These are phyloP conservation scores for Melanophora roralis DNA, from an alignment of 2,888 invertebrate genomes.

Conservation along the genomic window DNA sequence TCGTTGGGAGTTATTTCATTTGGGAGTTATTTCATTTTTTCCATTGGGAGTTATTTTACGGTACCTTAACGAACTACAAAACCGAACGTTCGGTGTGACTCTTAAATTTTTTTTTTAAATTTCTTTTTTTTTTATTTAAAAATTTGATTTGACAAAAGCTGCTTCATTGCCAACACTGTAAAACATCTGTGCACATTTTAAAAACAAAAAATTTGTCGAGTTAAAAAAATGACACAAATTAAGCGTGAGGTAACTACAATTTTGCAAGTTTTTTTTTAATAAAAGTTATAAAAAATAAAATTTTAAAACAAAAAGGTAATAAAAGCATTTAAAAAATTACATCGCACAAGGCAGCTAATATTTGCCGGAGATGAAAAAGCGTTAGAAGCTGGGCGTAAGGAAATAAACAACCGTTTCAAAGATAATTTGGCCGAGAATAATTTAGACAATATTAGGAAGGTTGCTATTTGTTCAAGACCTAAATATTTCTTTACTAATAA, in stretches of 20 bases:
- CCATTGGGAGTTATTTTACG: too few species aligned
- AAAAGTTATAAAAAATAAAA: conserved; percentile 12
- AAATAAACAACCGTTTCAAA: conserved; percentile 86
- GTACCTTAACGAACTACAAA: too few species aligned
- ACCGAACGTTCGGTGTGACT: too few species aligned
- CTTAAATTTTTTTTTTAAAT: too few species aligned
- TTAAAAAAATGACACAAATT: conserved; percentile 68
- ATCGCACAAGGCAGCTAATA: conserved; percentile 82
- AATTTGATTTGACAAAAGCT: too few species aligned
- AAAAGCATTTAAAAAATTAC: conserved; percentile 84
- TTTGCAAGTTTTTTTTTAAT: too few species aligned
- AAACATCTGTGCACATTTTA: conserved; percentile 25
- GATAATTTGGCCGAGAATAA: conserved; percentile 83
- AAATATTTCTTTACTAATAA: background rate
- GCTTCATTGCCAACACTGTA: background rate
- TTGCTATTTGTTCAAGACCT: conserved; percentile 67
- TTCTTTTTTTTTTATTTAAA: too few species aligned
- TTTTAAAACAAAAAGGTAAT: conserved; percentile 79
- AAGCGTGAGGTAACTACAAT: conserved; percentile 69
- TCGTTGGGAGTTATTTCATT: too few species aligned
- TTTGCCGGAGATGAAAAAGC: conserved; percentile 84
- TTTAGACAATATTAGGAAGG: conserved; percentile 81
- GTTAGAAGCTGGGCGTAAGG: conserved; percentile 81
- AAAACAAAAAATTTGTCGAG: background rate
- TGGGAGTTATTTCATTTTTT: too few species aligned